Evolutionary conservation across 92 coral and sea anemone genomes (phyloP).

Genomic region (Desmophyllum pertusum): DNA sequence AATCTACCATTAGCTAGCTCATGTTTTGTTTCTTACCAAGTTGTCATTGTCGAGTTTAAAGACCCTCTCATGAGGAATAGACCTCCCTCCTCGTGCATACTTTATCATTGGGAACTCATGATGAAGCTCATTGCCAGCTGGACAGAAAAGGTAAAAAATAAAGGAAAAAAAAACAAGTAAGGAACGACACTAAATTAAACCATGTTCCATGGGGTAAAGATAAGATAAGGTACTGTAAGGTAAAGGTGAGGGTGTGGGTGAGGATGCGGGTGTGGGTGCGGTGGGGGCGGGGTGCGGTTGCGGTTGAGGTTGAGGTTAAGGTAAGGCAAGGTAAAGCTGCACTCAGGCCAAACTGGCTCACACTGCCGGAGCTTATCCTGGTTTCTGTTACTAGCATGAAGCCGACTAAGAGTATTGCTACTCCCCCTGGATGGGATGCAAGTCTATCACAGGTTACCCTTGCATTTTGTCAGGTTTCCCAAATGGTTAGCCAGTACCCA

Average conservation of each 20-base stretch:
- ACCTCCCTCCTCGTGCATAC: conserved; percentile 86
- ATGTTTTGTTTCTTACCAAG: conserved; percentile 56
- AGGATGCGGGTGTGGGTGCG: no score
- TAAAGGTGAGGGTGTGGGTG: neutral
- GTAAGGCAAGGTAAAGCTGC: no score
- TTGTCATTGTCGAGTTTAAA: conserved; percentile 80
- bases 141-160: neutral
- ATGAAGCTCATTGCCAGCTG: conserved; percentile 83
- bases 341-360: no score
- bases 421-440: no score
- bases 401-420: no score
- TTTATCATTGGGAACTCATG: conserved; percentile 90
- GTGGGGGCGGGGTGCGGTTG: no score
- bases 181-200: neutral
- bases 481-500: no score
- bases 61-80: conserved; percentile 88
- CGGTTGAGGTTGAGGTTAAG: neutral
- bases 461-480: no score
- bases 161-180: neutral
- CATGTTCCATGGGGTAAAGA: neutral
- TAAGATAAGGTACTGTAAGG: neutral
- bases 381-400: no score
- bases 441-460: no score
- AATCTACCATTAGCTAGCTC: neutral
- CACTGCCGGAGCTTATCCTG: no score